Conservation (phyloP, 2,797 vertebrate species). For the Anomalospiza imberbis region DNA sequence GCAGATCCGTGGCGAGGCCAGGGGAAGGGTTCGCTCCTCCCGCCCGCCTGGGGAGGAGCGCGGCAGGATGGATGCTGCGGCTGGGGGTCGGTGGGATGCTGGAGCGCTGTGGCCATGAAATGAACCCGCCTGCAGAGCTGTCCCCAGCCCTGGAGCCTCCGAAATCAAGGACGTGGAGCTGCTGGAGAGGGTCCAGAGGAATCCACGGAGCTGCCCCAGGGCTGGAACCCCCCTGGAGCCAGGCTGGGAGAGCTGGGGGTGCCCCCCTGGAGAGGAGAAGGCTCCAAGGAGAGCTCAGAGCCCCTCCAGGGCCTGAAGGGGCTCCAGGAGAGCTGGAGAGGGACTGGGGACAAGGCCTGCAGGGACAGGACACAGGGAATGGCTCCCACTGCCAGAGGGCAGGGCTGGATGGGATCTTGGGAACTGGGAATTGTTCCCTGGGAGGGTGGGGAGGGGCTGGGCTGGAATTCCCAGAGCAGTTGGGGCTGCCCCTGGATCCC, state of each 20-base stretch:
- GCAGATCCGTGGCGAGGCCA: no score
- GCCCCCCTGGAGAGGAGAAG: background rate
- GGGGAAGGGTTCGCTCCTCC: background rate
- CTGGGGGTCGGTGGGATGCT: fast-evolving
- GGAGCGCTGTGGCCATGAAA: no score
- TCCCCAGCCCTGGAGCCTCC: background rate
- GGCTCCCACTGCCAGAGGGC: background rate
- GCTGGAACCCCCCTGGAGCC: background rate
- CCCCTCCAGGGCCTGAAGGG: background rate
- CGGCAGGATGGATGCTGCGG: background rate
- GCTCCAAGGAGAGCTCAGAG: background rate
- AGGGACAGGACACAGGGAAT: background rate
- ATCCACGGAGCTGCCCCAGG: background rate
- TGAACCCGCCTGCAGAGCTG: background rate
- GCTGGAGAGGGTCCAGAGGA: background rate
- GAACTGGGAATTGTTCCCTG: background rate
- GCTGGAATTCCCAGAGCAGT: background rate
- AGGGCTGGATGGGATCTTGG: background rate
- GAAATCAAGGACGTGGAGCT: background rate
- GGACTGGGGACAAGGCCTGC: background rate
- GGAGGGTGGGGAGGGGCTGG: background rate
- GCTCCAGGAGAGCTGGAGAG: background rate
- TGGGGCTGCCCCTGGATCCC: background rate
- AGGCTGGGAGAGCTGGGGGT: background rate
- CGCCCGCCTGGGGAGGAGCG: background rate